Base-by-base conservation (phyloP, 2,888 invertebrate genomes). In the Acrobasis repandana region DNA sequence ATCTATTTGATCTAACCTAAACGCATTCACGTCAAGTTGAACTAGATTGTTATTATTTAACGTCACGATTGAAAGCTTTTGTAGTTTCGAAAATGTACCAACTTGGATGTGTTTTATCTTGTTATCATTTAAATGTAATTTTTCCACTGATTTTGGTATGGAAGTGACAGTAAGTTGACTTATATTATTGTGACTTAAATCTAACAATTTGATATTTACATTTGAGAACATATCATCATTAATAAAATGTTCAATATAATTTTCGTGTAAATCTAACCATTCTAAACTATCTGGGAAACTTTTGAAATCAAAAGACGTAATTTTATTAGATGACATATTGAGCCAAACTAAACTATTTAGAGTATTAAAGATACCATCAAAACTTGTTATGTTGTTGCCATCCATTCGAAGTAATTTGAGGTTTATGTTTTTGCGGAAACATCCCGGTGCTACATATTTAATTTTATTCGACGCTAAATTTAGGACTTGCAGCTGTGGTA, bases 381-480 rank as follows among this genome's bases (percentile, higher is more conserved):
- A 85, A 62, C 81, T 86, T 77, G 96, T 96, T 71, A 96, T 95
- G 79, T 96, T 95, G 79, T 97, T 97, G 58, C 95, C 95, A 85
- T 97, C 96, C 80, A 97, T 90, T 61, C 96, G 93, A 65, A 97
- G 93, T 60, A 96, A 94, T 77, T 95, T 94, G 48, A 97, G 86
- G 72, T 95, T 94, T 15, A 94, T 88, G 85, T 96, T 96, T 76
- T 94, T 94, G 61, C 94, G 94, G 84, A 97, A 96, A 71, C 96
- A 95, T 67, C 94, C 94, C 65, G 95, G 94, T 69, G 96, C 95
- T 62, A 96, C 94, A 79, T 93, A 93, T 76, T 94, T 94, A 72
- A 97, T 95, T 83, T 93, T 93, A 86, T 97, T 97, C 66, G 95
- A 95, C 34, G 96, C 96, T 67, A 97, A 92, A 92, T 97, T 96